Conservation (phyloP, 2,888 invertebrate genomes). For the Seira sanloemensis region DNA sequence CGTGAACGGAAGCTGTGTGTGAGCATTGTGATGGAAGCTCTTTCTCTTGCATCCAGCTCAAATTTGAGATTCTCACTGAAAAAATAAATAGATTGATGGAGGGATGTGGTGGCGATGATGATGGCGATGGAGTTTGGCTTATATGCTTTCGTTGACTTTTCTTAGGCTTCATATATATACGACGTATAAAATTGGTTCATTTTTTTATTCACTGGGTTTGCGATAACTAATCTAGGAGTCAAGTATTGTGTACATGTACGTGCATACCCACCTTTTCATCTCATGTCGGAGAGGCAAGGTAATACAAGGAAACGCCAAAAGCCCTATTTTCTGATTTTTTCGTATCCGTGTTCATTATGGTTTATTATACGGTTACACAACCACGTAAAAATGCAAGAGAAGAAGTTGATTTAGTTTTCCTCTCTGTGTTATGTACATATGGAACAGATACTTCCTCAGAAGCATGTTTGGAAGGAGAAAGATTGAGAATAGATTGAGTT, state of each 20-base stretch:
- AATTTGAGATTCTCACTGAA: conserved; percentile 23
- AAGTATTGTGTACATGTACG: neutral
- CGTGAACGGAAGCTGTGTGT: neutral
- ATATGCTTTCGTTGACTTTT: neutral
- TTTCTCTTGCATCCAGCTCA: neutral
- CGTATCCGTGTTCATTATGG: neutral
- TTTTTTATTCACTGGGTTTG: neutral
- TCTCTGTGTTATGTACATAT: neutral
- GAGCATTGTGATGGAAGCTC: neutral
- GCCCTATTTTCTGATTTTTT: too few relatives aligned
- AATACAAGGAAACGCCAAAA: too few relatives aligned
- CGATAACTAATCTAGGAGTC: conserved; percentile 13
- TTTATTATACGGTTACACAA: conserved; percentile 15
- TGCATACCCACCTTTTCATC: neutral
- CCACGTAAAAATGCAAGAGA: conserved; percentile 9
- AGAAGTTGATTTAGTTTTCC: conserved; percentile 7
- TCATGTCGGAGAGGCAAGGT: too few relatives aligned
- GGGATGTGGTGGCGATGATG: conserved; percentile 39
- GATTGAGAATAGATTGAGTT: neutral
- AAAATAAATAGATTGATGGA: conserved; percentile 57
- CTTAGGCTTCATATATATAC: conserved; percentile 1
- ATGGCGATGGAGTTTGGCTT: conserved; percentile 19
- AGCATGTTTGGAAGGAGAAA: neutral
- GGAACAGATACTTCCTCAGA: neutral
- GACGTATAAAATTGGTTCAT: conserved; percentile 1